Evolutionary conservation across 2,113 vertebrate species (phyloP).

Genomic region (Microcebus jonahi): DNA sequence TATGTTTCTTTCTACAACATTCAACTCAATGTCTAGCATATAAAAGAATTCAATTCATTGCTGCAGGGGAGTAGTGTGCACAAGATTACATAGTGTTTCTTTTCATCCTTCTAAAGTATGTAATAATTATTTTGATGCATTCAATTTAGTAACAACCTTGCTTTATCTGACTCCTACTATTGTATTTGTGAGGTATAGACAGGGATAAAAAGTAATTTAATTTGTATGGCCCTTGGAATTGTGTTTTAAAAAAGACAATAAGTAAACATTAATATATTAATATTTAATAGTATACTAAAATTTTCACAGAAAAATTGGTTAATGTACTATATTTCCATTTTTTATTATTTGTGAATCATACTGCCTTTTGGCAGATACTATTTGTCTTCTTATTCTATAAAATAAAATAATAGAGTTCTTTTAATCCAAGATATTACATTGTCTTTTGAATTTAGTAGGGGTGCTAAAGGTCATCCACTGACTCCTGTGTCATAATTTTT

Average conservation of each 20-base stretch:
- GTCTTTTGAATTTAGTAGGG: not conserved
- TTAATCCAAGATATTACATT: not conserved
- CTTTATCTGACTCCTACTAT: not conserved
- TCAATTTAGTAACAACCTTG: not conserved
- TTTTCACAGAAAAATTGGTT: not conserved
- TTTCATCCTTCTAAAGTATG: slow-evolving; percentile 3
- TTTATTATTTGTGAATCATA: slow-evolving; percentile 20
- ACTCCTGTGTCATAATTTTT: not conserved
- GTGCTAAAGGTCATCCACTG: not conserved
- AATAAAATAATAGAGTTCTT: not conserved
- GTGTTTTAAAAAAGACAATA: not conserved
- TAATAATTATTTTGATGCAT: slow-evolving; percentile 28
- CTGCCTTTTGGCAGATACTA: not conserved
- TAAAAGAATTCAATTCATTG: not conserved
- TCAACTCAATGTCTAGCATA: not conserved
- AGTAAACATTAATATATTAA: not conserved
- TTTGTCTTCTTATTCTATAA: slow-evolving; percentile 43
- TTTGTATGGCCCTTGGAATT: not conserved
- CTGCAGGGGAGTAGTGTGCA: not conserved
- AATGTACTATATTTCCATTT: not conserved
- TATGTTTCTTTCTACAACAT: not conserved
- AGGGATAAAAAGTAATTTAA: slow-evolving; percentile 21
- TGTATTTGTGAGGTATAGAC: not conserved
- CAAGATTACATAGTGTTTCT: not conserved
- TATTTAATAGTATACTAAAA: not conserved